A percentile compares a stretch with the other conserved stretches of the same genome.
phyloP scores from a whole-genome alignment of 1,140 invertebrate species.

The Papilio xuthus region DNA sequence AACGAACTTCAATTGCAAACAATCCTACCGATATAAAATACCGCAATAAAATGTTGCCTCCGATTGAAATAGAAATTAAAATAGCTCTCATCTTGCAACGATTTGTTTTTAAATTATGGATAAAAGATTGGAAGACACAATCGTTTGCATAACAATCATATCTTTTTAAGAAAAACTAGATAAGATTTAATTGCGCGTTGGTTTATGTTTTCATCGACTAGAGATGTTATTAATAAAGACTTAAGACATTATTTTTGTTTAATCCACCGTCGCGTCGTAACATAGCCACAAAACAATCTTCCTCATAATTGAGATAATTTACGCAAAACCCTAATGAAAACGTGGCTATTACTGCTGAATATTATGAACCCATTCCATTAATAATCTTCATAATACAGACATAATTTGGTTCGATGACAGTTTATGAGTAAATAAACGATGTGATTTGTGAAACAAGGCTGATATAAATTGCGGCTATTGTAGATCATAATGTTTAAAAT shows the following conservation, averaged over 20 bases:
- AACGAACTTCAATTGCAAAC: slow-evolving; percentile 65
- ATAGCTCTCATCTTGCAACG: slow-evolving; percentile 3
- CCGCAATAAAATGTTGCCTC: slow-evolving; percentile 44
- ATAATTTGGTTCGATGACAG: slow-evolving; percentile 38
- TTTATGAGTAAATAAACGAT: slow-evolving; percentile 58
- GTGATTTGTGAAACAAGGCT: slow-evolving; percentile 64
- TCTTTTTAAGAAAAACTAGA: neutral
- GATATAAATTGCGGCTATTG: slow-evolving; percentile 65
- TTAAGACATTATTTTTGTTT: no score
- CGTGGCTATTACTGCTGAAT: neutral
- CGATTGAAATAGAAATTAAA: slow-evolving; percentile 39
- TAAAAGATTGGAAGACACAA: neutral
- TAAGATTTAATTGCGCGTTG: no score
- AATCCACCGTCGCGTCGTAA: no score
- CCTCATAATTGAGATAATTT: no score
- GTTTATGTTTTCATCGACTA: no score
- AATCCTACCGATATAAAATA: slow-evolving; percentile 51
- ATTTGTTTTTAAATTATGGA: neutral
- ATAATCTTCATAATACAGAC: neutral
- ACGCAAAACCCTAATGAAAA: no score
- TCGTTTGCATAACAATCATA: neutral
- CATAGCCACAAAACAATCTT: no score
- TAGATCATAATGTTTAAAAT: slow-evolving; percentile 67
- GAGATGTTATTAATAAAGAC: no score
- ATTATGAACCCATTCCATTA: neutral